Evolutionary conservation across 2,113 vertebrate genomes (phyloP).

Genomic region (Polypterus bichir): DNA sequence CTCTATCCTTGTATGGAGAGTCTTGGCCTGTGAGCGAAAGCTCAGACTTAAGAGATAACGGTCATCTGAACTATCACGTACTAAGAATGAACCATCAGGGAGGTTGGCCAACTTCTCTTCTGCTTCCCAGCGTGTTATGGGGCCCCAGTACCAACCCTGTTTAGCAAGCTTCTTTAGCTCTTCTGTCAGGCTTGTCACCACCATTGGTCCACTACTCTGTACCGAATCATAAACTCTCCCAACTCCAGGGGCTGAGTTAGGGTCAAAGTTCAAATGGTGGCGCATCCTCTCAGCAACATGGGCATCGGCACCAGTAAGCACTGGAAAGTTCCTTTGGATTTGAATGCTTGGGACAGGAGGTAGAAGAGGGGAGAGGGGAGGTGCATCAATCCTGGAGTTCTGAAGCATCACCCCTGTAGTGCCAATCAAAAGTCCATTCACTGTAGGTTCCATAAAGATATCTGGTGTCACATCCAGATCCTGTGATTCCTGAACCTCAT

Average conservation of each 20-base stretch:
- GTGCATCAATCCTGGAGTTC: constrained; percentile 62
- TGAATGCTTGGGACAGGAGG: constrained; percentile 67
- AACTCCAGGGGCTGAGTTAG: constrained; percentile 82
- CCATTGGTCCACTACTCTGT: constrained; percentile 85
- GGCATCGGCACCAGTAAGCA: constrained; percentile 64
- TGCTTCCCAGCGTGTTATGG: constrained; percentile 94
- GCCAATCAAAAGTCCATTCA: constrained; percentile 68
- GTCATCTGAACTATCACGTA: constrained; percentile 92
- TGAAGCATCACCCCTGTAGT: constrained; percentile 74
- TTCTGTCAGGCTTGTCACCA: constrained; percentile 89
- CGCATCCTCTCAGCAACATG: constrained; percentile 76
- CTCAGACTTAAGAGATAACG: constrained; percentile 92
- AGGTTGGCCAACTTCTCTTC: constrained; percentile 87
- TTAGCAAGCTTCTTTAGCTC: constrained; percentile 93
- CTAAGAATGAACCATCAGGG: constrained; percentile 85
- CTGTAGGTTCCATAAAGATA: constrained; percentile 75
- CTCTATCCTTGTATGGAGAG: constrained; percentile 93
- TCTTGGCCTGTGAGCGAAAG: constrained; percentile 91
- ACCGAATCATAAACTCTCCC: constrained; percentile 89
- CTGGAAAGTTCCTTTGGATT: constrained; percentile 74
- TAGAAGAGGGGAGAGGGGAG: constrained; percentile 83
- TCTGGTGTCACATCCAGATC: constrained; percentile 68
- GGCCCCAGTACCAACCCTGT: constrained; percentile 98
- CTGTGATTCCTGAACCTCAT: constrained; percentile 60
- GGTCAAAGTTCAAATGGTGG: constrained; percentile 91